Percentiles rank a stretch among this genome's conserved stretches.
phyloP scores from a whole-genome alignment of 2,113 vertebrate species.

The Meleagris gallopavo region DNA sequence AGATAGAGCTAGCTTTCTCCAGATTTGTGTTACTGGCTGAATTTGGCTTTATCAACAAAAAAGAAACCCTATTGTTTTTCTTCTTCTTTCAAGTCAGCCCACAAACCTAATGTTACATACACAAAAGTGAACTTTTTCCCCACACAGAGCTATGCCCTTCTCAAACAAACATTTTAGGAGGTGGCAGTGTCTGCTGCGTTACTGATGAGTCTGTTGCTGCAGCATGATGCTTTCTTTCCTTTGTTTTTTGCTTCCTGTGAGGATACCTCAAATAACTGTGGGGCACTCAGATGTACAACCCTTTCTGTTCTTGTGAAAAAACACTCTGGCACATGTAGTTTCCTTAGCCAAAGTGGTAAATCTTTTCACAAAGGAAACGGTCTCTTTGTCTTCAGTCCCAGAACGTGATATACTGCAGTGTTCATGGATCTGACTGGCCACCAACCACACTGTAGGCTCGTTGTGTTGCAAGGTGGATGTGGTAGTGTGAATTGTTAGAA shows the following conservation, averaged over 20 bases:
- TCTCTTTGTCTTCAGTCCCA: not conserved
- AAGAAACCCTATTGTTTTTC: not conserved
- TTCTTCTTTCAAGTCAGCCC: not conserved
- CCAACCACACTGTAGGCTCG: fast-evolving
- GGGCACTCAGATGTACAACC: fast-evolving
- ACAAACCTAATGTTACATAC: not conserved
- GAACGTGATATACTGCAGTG: not conserved
- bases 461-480: not conserved
- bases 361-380: not conserved
- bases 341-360: not conserved
- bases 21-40: not conserved
- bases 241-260: not conserved
- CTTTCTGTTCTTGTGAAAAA: not conserved
- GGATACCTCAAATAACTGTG: not conserved
- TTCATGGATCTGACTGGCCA: not conserved
- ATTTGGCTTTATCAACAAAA: slow-evolving; percentile 22
- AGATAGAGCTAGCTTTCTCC: not conserved
- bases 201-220: not conserved
- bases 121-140: not conserved
- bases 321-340: not conserved
- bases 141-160: not conserved
- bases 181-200: not conserved
- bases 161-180: not conserved
- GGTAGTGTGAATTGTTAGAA: not conserved
- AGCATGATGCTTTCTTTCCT: not conserved